Evolutionary conservation across 1,140 invertebrate genomes (phyloP).

Genomic region (Brachionus paranguensis): DNA sequence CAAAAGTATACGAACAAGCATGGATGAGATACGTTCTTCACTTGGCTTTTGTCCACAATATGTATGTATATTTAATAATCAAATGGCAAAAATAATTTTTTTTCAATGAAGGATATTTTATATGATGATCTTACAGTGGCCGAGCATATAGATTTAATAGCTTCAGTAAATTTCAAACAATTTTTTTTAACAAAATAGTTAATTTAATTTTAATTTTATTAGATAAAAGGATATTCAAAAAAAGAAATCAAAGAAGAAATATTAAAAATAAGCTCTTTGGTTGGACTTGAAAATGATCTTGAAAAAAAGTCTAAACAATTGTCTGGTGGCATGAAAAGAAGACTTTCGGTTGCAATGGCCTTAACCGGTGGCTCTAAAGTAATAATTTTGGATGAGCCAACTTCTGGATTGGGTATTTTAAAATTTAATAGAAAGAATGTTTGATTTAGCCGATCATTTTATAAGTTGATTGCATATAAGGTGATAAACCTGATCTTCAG

Average conservation of each 20-base stretch:
- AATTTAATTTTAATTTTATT: neutral
- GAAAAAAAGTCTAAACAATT: slow-evolving; percentile 64
- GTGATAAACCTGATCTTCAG: neutral
- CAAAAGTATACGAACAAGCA: slow-evolving; percentile 23
- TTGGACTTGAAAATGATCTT: slow-evolving; percentile 62
- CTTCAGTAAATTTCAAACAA: slow-evolving; percentile 51
- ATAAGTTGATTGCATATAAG: slow-evolving; percentile 60
- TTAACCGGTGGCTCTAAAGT: slow-evolving; percentile 16
- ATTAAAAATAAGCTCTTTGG: slow-evolving; percentile 55
- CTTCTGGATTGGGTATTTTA: neutral
- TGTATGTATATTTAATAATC: neutral
- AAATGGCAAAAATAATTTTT: too few species aligned
- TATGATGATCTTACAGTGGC: slow-evolving; percentile 80
- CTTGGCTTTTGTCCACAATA: slow-evolving; percentile 40
- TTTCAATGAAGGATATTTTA: slow-evolving; percentile 63
- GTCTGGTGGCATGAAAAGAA: slow-evolving; percentile 36
- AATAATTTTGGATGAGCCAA: slow-evolving; percentile 38
- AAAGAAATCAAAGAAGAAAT: slow-evolving; percentile 59
- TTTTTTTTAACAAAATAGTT: too few species aligned
- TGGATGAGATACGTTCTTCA: slow-evolving; percentile 5
- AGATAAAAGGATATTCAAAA: slow-evolving; percentile 64
- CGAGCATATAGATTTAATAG: slow-evolving; percentile 83
- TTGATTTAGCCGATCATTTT: neutral
- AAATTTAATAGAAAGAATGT: neutral
- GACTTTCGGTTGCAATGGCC: slow-evolving; percentile 26